Percentiles rank a stretch among this genome's conserved stretches.
Evolutionary conservation across 2,888 invertebrate species (phyloP).

Genomic region (Drosophila paramelanica): DNA sequence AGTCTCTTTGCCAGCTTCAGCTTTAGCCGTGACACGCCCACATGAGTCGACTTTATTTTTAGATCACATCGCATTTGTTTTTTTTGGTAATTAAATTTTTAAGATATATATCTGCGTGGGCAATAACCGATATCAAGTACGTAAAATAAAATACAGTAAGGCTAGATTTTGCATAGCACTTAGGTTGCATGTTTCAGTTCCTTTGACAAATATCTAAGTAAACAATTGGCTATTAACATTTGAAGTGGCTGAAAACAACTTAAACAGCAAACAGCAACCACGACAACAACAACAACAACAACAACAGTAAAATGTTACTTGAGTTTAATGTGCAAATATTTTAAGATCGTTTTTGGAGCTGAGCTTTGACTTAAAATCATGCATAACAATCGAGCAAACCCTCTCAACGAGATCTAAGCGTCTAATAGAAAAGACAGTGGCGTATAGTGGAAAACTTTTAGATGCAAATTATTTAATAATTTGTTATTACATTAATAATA

Average conservation of each 20-base stretch:
- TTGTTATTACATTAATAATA: too few relatives aligned
- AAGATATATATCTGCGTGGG: constrained; percentile 30
- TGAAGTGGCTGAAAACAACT: constrained; percentile 52
- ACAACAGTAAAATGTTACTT: constrained; percentile 30
- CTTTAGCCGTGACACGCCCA: constrained; percentile 54
- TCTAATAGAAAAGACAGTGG: constrained; percentile 21
- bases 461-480: too few relatives aligned
- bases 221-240: constrained; percentile 78
- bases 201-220: constrained; percentile 58
- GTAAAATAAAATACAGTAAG: constrained; percentile 22
- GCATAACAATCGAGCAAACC: constrained; percentile 41
- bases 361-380: constrained; percentile 34
- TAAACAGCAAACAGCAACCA: constrained; percentile 23
- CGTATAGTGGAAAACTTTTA: neutral
- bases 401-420: constrained; percentile 28
- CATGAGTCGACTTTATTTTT: constrained; percentile 63
- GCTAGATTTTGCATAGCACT: constrained; percentile 45
- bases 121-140: constrained; percentile 74
- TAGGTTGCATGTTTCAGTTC: constrained; percentile 46
- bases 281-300: constrained; percentile 25
- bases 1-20: constrained; percentile 23
- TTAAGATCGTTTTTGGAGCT: constrained; percentile 38
- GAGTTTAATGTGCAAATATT: constrained; percentile 74
- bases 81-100: constrained; percentile 11
- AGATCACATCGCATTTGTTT: constrained; percentile 43